Evolutionary conservation across 2,113 vertebrate genomes (phyloP), one percentile per base, ranked within the genome.

Genomic region (Myrmophylax atrothorax): DNA sequence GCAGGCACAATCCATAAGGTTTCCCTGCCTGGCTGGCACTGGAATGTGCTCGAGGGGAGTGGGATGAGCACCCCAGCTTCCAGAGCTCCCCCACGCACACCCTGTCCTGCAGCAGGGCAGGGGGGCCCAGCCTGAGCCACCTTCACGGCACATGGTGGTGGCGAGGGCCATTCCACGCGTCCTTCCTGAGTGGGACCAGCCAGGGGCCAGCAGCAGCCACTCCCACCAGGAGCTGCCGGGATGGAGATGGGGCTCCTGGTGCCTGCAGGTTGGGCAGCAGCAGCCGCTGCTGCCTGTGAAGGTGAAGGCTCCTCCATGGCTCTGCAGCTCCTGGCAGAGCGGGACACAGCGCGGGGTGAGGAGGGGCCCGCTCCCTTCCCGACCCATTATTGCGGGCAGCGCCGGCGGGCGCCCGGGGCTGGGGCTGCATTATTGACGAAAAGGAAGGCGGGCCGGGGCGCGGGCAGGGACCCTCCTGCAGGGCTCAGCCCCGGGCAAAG

Each of bases 401-500:
- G 95, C 80, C 46, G 29, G 89, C 81, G 38, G 93, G 53, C 55
- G 78, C 87, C 87, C 87, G 78, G 70, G 87, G 87, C 87, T 62
- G 62, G 16, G 87, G 78, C 40, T 89, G 87, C 87, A 89, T 89
- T 89, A 89, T 89, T 89, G 87, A 89, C 62, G 87, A 89, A 76
- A 62, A 47, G 62, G 20, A 75, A 83, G 77, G 87, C 89, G 62
- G 87, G 66, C 12, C 20, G 31, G 15, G 25, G 56, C 10, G 64
- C 63, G 28, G 77, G 76, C 80, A 62, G 62, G 26, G 67, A 50
- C 67, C 78, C 67, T 83, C 88, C 60, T 22, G 50, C 92, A 53
- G 79, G 75, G 8, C 70, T 94, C 84, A 91, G 97, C 93, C 97
- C 84, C 96, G 47, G 97, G 97, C 97, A 93, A 97, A 97, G 94